Conservation (phyloP, 2,797 vertebrate genomes). For the Arctocebus calabarensis region DNA sequence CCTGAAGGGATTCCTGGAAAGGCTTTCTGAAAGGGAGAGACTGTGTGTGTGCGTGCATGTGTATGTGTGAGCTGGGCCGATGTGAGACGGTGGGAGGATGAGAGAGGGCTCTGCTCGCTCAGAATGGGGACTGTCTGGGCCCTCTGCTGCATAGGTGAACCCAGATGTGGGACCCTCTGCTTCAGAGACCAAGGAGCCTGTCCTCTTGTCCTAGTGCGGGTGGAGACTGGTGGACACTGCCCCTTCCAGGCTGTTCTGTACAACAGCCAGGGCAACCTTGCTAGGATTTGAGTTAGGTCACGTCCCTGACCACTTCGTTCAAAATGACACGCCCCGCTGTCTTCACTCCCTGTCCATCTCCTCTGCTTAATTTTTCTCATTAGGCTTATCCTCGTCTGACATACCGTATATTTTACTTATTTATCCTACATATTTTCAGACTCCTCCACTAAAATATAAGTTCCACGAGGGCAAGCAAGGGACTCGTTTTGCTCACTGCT, state of each 20-base stretch:
- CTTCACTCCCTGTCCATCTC: neutral
- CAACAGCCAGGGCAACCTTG: neutral
- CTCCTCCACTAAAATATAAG: neutral
- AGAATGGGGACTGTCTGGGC: neutral
- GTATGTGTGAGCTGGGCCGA: neutral
- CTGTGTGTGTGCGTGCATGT: too few species aligned
- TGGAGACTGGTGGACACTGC: rapidly evolving
- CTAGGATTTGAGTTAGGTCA: neutral
- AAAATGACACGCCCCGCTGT: neutral
- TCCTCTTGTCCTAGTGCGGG: neutral
- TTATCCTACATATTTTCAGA: neutral
- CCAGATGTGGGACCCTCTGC: neutral
- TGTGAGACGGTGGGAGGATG: neutral
- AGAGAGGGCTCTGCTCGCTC: neutral
- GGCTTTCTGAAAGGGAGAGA: neutral
- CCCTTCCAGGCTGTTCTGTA: neutral
- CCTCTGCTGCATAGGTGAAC: neutral
- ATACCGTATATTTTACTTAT: neutral
- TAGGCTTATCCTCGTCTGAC: neutral
- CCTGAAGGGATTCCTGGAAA: neutral
- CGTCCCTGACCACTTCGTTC: neutral
- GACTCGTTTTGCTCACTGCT: neutral
- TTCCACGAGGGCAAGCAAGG: neutral
- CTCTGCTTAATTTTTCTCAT: neutral
- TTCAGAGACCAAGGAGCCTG: neutral